Evolutionary conservation across 2,797 vertebrate species (phyloP), one percentile per base, ranked within the genome.

Genomic region (Coregonus sp.): DNA sequence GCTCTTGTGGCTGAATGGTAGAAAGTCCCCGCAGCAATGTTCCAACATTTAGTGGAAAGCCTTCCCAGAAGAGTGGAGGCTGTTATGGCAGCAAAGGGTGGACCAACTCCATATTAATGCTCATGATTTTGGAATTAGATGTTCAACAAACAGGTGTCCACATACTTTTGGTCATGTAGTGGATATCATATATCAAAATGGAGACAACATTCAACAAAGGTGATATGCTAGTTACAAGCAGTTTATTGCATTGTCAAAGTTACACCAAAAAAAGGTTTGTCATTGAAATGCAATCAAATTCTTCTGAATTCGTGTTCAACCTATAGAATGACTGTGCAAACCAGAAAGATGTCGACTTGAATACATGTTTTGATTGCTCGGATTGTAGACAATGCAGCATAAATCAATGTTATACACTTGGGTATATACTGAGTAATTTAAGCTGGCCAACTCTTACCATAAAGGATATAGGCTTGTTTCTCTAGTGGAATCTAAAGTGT

Each of bases 401-500:
- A 71, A 86, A 90, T 89, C 85, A 89, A 90, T 84, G 80, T 37
- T 80, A 84, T 74, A 86, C 81, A 91, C 89, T 65, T 72, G 79
- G 85, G 80, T 80, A 73, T 84, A 78, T 66, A 85, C 87, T 86
- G 75, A 83, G 18, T 59, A 18, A 83, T 90, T 90, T 87, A 86
- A 89, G 88, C 80, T 87, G 83, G 87, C 85, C 89, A 85, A 85
- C 12, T 81, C 86, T 75, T 79, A 82, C 78, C 74, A 80, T 80
- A 87, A 77, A 78, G 84, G 81, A 83, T 79, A 82, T 80, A n/a
- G 6, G n/a, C 56, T 61, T 61, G 81, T 75, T 79, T 90, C 91
- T 91, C 85, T 80, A 80, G 87, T 87, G 87, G 89, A 92, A 90
- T 92, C 89, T 89, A 86, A 92, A 93, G 87, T 90, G 89, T 88